These are phyloP conservation scores for Leistus spinibarbis DNA, from an alignment of 2,888 invertebrate species.

Conservation along the genomic window DNA sequence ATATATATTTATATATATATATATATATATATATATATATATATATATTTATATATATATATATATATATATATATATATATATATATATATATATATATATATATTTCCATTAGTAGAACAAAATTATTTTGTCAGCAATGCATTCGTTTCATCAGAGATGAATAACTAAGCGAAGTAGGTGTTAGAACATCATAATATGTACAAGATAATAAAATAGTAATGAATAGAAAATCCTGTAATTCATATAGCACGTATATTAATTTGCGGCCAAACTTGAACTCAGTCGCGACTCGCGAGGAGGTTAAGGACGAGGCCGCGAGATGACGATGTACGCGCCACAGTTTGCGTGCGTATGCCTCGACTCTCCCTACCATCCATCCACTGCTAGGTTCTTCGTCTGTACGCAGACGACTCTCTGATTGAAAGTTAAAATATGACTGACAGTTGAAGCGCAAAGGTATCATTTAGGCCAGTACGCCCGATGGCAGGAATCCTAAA, in stretches of 20 bases:
- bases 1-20: too few species aligned
- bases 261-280: conserved; percentile 13
- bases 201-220: background rate
- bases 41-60: too few species aligned
- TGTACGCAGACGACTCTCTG: too few species aligned
- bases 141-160: too few species aligned
- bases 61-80: too few species aligned
- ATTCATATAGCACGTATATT: background rate
- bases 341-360: background rate
- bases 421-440: conserved; percentile 40
- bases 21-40: too few species aligned
- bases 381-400: background rate
- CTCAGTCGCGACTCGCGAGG: background rate
- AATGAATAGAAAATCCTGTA: conserved; percentile 11
- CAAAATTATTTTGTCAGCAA: too few species aligned
- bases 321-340: conserved; percentile 10
- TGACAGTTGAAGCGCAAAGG: conserved; percentile 36
- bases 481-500: conserved; percentile 30
- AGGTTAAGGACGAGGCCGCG: conserved; percentile 31
- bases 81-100: too few species aligned
- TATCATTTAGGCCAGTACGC: conserved; percentile 36
- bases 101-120: too few species aligned
- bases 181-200: too few species aligned
- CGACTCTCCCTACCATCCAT: conserved; percentile 4
- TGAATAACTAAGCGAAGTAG: too few species aligned